phyloP scores from a whole-genome alignment of 2,888 invertebrate genomes.

The Andricus quercusramuli region DNA sequence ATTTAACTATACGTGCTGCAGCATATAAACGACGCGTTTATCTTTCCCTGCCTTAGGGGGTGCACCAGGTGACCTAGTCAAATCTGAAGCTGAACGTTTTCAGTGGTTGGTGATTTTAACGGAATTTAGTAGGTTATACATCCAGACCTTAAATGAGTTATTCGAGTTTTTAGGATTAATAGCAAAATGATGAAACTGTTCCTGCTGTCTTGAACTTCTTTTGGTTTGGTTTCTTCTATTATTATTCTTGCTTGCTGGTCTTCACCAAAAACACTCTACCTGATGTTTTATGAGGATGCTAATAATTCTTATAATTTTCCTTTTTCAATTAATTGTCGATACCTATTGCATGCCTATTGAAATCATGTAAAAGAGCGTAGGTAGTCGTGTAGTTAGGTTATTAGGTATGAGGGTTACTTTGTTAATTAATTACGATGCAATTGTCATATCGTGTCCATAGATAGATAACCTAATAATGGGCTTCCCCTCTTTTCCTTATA shows the following conservation, averaged over 20 bases:
- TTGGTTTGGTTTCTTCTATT: no score
- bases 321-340: neutral
- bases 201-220: no score
- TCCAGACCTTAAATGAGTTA: neutral
- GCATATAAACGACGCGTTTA: slow-evolving; percentile 40
- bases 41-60: slow-evolving; percentile 25
- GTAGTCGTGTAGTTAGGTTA: neutral
- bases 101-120: neutral
- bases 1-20: slow-evolving; percentile 39
- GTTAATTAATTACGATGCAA: neutral
- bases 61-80: slow-evolving; percentile 23
- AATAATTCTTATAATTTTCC: neutral
- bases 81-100: neutral
- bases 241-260: no score
- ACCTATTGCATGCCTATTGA: neutral
- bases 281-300: neutral
- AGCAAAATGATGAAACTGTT: no score
- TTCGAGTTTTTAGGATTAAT: neutral
- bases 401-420: neutral
- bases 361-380: neutral
- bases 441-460: neutral
- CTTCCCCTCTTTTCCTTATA: neutral
- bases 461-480: neutral
- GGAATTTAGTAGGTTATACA: neutral
- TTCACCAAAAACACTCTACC: no score